Evolutionary conservation across 1,140 invertebrate species (phyloP).

Genomic region (Laupala kohalensis): DNA sequence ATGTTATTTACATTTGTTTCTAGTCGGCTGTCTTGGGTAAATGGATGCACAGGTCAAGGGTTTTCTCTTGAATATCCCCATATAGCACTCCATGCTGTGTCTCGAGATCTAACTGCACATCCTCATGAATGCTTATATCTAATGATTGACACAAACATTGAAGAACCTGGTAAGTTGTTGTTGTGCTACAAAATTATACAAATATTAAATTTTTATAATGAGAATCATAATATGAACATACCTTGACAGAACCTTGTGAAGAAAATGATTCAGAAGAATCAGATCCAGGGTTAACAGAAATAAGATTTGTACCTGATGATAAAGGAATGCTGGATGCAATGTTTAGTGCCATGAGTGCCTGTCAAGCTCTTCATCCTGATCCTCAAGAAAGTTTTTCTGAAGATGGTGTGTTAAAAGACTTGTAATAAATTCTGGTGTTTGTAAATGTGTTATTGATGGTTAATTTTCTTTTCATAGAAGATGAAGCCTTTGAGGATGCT

Average conservation of each 20-base stretch:
- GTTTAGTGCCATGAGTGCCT: slow-evolving; percentile 54
- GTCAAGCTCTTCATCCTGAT: slow-evolving; percentile 54
- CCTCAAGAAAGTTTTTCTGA: slow-evolving; percentile 40
- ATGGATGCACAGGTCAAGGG: slow-evolving; percentile 40
- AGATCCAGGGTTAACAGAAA: slow-evolving; percentile 41
- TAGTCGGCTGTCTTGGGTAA: slow-evolving; percentile 51
- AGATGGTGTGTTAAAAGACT: not conserved
- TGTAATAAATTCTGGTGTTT: not conserved
- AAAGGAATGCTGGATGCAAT: slow-evolving; percentile 41
- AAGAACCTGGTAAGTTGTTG: slow-evolving; percentile 30
- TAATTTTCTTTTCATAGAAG: not conserved
- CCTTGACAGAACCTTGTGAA: slow-evolving; percentile 20
- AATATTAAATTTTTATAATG: not conserved
- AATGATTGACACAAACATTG: slow-evolving; percentile 48
- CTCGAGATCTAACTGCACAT: slow-evolving; percentile 47
- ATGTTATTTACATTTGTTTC: slow-evolving; percentile 18
- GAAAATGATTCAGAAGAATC: slow-evolving; percentile 24
- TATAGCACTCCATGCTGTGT: slow-evolving; percentile 61
- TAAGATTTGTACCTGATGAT: slow-evolving; percentile 54
- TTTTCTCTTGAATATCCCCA: slow-evolving; percentile 58
- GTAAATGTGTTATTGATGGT: not conserved
- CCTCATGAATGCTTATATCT: slow-evolving; percentile 54
- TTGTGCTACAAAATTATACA: not conserved
- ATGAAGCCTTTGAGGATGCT: slow-evolving; percentile 27
- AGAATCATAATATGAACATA: not conserved